Evolutionary conservation across 2,113 vertebrate genomes (phyloP), one percentile per base, ranked within the genome.

Genomic region (Bolborhynchus lineola): DNA sequence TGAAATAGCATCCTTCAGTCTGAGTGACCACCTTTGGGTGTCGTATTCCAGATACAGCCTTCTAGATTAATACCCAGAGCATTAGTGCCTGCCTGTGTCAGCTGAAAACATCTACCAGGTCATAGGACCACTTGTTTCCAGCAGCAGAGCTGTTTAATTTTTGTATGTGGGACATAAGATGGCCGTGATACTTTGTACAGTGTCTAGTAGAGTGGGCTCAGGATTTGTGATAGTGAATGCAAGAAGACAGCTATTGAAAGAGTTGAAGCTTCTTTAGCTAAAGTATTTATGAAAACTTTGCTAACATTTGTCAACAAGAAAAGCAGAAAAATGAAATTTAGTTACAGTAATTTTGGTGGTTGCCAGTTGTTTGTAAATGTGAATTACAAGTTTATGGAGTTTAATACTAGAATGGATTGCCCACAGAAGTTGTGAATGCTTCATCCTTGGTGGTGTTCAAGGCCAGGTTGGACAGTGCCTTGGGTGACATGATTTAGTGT

Each of bases 21-120:
- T 3, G 5, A 33, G 47, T 28, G n/a, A 19, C n/a, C 28, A 2
- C 8, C 0, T 18, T 17, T 8, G 18, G 39, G 13, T 31, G 33
- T 10, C 11, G 10, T 24, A 4, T 18, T 72, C 25, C 60, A 37
- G 59, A 11, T 4, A 19, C 29, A 11, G 63, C 11, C 18, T 53
- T 14, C 23, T 47, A 13, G 60, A 65, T 55, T 28, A 53, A 9
- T 15, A 23, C 5, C 11, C 2, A 2, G 35, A 62, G 47, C 18
- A 2, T 8, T 3, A 3, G 18, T 39, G 42, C n/a, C 49, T 59
- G 63, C 47, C 39, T 6, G n/a, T 6, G 31, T 7, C 41, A 10
- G 57, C 50, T n/a, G 63, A 13, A 80, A 37, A 19, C 23, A 6
- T 11, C 39, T 59, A 5, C 44, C 0, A 0, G 10, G 50, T 23